Evolutionary conservation across 2,888 invertebrate genomes (phyloP).

Genomic region (Aplocera efformata): DNA sequence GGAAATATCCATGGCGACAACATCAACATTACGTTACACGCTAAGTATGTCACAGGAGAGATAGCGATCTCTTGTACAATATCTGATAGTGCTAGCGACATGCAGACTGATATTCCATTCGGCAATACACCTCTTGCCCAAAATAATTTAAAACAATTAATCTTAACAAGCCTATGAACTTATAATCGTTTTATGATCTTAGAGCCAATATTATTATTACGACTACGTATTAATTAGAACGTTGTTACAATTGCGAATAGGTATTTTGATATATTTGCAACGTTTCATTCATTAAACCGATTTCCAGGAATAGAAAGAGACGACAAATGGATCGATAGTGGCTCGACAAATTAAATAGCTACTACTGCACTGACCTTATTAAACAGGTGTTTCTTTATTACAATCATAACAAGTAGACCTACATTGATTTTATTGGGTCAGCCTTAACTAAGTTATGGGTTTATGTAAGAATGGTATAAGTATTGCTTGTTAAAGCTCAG

Average conservation of each 20-base stretch:
- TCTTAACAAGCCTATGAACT: no score
- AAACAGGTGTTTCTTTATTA: conserved; percentile 61
- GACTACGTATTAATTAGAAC: no score
- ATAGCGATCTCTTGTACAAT: conserved; percentile 23
- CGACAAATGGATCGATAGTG: conserved; percentile 73
- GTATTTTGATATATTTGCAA: conserved; percentile 10
- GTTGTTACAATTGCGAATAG: background rate
- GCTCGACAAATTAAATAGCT: conserved; percentile 72
- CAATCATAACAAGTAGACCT: conserved; percentile 20
- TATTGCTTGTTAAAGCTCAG: conserved; percentile 1
- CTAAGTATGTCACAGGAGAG: conserved; percentile 22
- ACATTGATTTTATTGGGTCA: conserved; percentile 12
- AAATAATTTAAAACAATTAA: conserved; percentile 10
- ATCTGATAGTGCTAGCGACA: conserved; percentile 30
- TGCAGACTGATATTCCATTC: conserved; percentile 23
- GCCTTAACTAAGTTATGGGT: conserved; percentile 1
- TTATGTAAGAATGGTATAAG: background rate
- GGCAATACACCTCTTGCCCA: conserved; percentile 16
- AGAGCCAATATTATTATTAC: no score
- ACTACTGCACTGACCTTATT: conserved; percentile 77
- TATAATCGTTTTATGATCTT: no score
- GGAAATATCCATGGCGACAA: no score
- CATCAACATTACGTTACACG: no score
- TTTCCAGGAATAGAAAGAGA: conserved; percentile 72
- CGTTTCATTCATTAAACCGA: conserved; percentile 37